Conservation (phyloP, 2,888 invertebrate species). For the Standfussiana lucernea region DNA sequence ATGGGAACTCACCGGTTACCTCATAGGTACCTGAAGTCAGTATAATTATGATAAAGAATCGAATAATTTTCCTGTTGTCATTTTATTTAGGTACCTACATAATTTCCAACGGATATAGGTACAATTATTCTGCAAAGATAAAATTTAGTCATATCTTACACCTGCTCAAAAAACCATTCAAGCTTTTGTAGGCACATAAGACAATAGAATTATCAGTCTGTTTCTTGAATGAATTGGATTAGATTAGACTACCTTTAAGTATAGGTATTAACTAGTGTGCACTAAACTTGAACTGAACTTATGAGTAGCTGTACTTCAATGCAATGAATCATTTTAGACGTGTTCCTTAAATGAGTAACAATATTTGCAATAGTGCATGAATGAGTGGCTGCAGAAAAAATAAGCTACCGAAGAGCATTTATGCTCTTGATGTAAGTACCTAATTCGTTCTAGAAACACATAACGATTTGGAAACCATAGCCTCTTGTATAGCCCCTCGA, state of each 20-base stretch:
- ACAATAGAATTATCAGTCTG: not conserved
- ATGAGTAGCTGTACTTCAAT: not conserved
- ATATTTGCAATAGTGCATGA: not conserved
- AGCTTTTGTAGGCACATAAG: not conserved
- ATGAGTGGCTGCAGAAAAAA: not conserved
- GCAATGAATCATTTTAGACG: constrained; percentile 5
- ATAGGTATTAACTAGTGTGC: not conserved
- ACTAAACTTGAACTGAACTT: constrained; percentile 17
- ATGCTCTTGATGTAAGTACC: not conserved
- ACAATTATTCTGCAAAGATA: not conserved
- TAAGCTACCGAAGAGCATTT: not conserved
- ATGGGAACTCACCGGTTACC: no score
- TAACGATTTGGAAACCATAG: not conserved
- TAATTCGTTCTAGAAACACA: not conserved
- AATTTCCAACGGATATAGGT: not conserved
- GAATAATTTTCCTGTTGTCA: not conserved
- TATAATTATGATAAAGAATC: not conserved
- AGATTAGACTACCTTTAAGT: constrained; percentile 6
- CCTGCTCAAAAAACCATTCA: not conserved
- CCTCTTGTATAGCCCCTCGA: not conserved
- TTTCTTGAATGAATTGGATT: not conserved
- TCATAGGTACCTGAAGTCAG: not conserved
- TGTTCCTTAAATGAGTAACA: constrained; percentile 21
- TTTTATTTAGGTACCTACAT: not conserved
- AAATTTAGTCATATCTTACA: not conserved